A percentile compares a stretch with the other conserved stretches of the same genome.
Evolutionary conservation across 2,113 vertebrate genomes (phyloP).

Genomic region (Erinaceus europaeus): DNA sequence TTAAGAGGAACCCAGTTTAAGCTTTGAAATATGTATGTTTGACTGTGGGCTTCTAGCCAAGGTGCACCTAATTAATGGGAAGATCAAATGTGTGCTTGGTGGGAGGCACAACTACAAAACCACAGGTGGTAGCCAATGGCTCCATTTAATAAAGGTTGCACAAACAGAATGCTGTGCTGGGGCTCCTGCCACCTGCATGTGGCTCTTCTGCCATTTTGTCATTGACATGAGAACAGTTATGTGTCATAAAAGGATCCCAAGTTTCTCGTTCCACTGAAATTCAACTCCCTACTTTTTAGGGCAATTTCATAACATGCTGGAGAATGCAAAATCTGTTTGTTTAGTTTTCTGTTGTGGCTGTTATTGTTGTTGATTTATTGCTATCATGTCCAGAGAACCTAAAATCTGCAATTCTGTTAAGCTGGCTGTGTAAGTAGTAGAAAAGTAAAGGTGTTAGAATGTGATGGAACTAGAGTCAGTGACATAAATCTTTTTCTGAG

Average conservation of each 20-base stretch:
- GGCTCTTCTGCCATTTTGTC: constrained; percentile 58
- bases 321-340: constrained; percentile 48
- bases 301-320: background rate
- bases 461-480: background rate
- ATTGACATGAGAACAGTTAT: constrained; percentile 46
- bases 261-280: constrained; percentile 12
- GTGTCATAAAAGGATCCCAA: constrained; percentile 40
- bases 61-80: constrained; percentile 65
- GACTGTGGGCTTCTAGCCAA: constrained; percentile 45
- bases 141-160: constrained; percentile 58
- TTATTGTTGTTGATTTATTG: constrained; percentile 36
- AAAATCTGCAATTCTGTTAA: constrained; percentile 36
- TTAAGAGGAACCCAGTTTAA: constrained; percentile 48
- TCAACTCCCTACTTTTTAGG: constrained; percentile 24
- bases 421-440: background rate
- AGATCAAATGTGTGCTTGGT: constrained; percentile 50
- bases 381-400: background rate
- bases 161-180: constrained; percentile 32
- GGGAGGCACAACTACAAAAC: constrained; percentile 53
- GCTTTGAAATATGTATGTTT: constrained; percentile 64
- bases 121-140: constrained; percentile 48
- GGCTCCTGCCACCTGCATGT: constrained; percentile 33
- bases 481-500: background rate
- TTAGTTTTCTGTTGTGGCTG: constrained; percentile 5
- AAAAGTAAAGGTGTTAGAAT: background rate